phyloP scores from a whole-genome alignment of 2,888 invertebrate species.

The Portevinia maculata region DNA sequence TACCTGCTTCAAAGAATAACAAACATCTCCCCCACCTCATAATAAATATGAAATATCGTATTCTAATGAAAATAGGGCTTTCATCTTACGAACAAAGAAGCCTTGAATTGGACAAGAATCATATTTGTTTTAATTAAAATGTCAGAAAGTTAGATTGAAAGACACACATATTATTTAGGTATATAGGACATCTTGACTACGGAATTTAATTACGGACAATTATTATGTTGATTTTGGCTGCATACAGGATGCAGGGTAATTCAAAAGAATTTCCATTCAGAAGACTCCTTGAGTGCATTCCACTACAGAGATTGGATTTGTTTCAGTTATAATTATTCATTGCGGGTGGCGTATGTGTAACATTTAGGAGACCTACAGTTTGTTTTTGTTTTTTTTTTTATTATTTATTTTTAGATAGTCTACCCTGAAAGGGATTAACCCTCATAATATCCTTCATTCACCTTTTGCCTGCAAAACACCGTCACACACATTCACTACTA shows the following conservation, averaged over 20 bases:
- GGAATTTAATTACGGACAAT: slow-evolving; percentile 17
- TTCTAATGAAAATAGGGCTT: neutral
- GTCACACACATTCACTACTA: slow-evolving; percentile 10
- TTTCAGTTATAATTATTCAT: neutral
- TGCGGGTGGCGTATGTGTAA: slow-evolving; percentile 15
- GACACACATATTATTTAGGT: no score
- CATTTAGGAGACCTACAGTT: neutral
- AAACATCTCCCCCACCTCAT: neutral
- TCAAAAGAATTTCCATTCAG: slow-evolving; percentile 10
- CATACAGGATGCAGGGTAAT: neutral
- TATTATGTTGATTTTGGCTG: neutral
- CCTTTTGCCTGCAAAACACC: slow-evolving; percentile 13
- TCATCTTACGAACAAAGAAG: neutral
- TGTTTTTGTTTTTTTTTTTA: neutral
- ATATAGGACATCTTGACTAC: neutral
- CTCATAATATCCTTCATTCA: slow-evolving; percentile 27
- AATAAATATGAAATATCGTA: neutral
- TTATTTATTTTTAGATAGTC: slow-evolving; percentile 37
- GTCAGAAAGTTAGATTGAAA: neutral
- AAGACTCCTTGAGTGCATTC: slow-evolving; percentile 8
- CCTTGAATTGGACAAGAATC: slow-evolving; percentile 1
- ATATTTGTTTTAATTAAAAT: slow-evolving; percentile 2
- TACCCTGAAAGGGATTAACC: slow-evolving; percentile 29
- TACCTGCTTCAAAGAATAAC: neutral
- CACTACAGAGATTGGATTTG: slow-evolving; percentile 19